Conservation (phyloP, 2,888 invertebrate genomes). For the Synanthedon myopaeformis region DNA sequence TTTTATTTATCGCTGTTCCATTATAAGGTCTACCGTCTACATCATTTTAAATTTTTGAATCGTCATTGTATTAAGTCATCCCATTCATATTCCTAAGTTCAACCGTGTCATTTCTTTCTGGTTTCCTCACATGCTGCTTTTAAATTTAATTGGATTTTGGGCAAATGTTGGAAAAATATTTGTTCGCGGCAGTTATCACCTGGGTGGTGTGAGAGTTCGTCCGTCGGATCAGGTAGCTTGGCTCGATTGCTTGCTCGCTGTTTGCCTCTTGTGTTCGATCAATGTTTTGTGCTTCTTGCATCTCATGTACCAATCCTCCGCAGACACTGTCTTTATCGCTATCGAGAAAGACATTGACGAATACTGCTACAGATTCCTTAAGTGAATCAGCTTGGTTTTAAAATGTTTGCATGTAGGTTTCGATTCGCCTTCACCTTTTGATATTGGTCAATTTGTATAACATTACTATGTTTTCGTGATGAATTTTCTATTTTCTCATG, state of each 20-base stretch:
- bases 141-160: slow-evolving; percentile 43
- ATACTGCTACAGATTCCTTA: slow-evolving; percentile 41
- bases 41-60: background rate
- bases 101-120: slow-evolving; percentile 36
- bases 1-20: background rate
- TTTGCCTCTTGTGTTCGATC: slow-evolving; percentile 74
- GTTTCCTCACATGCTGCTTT: slow-evolving; percentile 67
- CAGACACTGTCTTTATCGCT: slow-evolving; percentile 26
- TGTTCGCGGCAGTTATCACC: slow-evolving; percentile 61
- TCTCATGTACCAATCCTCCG: slow-evolving; percentile 60
- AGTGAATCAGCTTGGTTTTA: slow-evolving; percentile 28
- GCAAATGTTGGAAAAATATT: slow-evolving; percentile 27
- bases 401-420: slow-evolving; percentile 10
- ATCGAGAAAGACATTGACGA: slow-evolving; percentile 47
- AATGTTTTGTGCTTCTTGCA: slow-evolving; percentile 75
- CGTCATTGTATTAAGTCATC: background rate
- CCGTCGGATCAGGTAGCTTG: slow-evolving; percentile 86
- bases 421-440: background rate
- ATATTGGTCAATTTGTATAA: too few species aligned
- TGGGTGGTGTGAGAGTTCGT: slow-evolving; percentile 68
- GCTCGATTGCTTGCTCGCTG: slow-evolving; percentile 77
- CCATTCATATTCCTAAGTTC: background rate
- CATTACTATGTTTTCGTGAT: too few species aligned
- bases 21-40: background rate
- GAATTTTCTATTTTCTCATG: too few species aligned